Base-by-base conservation (phyloP, 2,797 vertebrate species). In the Gambusia yucatana region DNA sequence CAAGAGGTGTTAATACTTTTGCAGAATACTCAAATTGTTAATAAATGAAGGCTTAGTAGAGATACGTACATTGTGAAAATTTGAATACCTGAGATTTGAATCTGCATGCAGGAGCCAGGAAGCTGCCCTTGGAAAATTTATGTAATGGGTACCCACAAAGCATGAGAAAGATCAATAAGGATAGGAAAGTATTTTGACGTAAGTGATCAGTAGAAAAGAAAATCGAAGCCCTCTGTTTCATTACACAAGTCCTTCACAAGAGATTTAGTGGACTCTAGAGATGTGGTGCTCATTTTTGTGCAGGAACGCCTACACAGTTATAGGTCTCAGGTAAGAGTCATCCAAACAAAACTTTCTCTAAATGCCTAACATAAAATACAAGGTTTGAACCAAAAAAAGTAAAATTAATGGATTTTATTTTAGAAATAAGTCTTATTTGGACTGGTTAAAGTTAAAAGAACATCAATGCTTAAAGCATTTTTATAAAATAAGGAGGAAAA, bases 191-290 rank as follows among this genome's bases (percentile, higher is more conserved):
- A 39, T 30, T 70, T 44, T 55, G 25, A 52, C 20, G 36, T 55
- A 41, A 43, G 13, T 52, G 22, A 61, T 61, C 57, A n/a, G 73
- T 46, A 20, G 41, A 46, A 61, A 75, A 75, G 41, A 4, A 61
- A 61, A 61, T 33, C 11, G 8, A 39, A 67, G 36, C 6, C 11
- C 20, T 73, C 14, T 50, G 75, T 28, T 50, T 67, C 25, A 50
- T 17, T 50, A 5, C 46, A 67, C 4, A 69, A 30, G 46, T 20
- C 25, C 36, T 43, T 36, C 59, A 36, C 33, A 50, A 25, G 67
- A 77, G 63, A 69, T 77, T 69, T 41, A 70, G 16, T 41, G 41
- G 36, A 10, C 74, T 63, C 43, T 25, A 39, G 55, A 63, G 41
- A 36, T 22, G 1, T 36, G 28, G 3, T 65, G 74, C 57, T 46